These are phyloP conservation scores for Dolichomitus sp. DNA, from an alignment of 2,888 invertebrate genomes.

Conservation along the genomic window DNA sequence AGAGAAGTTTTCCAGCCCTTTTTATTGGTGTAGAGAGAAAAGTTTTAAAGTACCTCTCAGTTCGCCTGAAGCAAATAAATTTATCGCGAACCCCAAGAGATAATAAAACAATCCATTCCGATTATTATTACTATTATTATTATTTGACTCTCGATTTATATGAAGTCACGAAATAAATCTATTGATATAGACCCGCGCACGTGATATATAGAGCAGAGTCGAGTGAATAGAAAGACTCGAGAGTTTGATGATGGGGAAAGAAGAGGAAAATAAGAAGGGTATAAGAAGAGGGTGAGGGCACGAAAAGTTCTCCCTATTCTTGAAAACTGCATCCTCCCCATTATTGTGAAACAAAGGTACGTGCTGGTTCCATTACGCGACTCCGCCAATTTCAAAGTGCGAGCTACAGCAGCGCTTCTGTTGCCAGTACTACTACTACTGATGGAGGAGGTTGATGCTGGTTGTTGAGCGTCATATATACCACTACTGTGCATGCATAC, in stretches of 20 bases:
- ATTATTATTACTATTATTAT: neutral
- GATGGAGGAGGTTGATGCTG: neutral
- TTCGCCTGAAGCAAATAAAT: neutral
- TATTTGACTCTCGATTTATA: neutral
- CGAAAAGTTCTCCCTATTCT: slow-evolving; percentile 61
- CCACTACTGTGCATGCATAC: neutral
- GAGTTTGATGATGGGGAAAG: slow-evolving; percentile 29
- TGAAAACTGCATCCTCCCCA: slow-evolving; percentile 66
- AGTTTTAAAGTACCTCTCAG: no score
- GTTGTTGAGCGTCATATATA: slow-evolving; percentile 9
- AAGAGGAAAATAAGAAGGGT: slow-evolving; percentile 9
- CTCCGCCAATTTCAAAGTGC: slow-evolving; percentile 64
- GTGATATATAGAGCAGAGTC: neutral
- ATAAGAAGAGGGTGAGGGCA: slow-evolving; percentile 24
- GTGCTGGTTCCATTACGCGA: slow-evolving; percentile 57
- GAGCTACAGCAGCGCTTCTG: slow-evolving; percentile 46
- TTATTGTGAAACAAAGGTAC: slow-evolving; percentile 66
- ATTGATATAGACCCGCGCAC: neutral
- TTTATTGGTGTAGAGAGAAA: no score
- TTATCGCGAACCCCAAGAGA: neutral
- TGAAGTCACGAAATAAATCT: neutral
- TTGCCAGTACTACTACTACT: slow-evolving; percentile 21
- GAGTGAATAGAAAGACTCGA: slow-evolving; percentile 57
- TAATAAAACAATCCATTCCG: neutral
- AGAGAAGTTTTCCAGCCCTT: no score